These are phyloP conservation scores for Branchellion lobata DNA, from an alignment of 2,888 invertebrate species.

Conservation along the genomic window DNA sequence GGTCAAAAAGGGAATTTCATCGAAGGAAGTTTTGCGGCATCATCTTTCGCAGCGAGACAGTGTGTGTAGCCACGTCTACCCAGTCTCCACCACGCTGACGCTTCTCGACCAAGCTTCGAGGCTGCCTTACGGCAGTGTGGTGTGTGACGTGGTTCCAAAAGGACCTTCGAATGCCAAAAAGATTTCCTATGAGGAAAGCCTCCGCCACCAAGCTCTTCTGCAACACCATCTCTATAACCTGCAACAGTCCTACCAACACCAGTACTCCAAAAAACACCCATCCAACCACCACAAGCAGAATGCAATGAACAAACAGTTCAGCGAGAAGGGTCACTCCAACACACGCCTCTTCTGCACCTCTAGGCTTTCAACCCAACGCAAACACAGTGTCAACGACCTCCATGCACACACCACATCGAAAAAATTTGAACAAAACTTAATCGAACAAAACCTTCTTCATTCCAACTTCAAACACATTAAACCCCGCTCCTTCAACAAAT, in stretches of 20 bases:
- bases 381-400: not conserved
- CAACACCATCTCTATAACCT: not conserved
- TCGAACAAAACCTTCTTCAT: not conserved
- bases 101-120: slow-evolving; percentile 16
- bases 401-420: not conserved
- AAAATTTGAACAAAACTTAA: not conserved
- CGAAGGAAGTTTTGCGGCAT: not conserved
- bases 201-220: not conserved
- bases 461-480: not conserved
- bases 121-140: slow-evolving; percentile 17
- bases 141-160: slow-evolving; percentile 1
- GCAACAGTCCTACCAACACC: not conserved
- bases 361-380: not conserved
- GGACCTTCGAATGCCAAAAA: not conserved
- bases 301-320: not conserved
- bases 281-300: not conserved
- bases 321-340: not conserved
- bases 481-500: not conserved
- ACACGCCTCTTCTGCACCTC: not conserved
- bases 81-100: slow-evolving; percentile 37
- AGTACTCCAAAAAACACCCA: not conserved
- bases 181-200: too few species aligned
- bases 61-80: slow-evolving; percentile 25
- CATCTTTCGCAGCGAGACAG: not conserved
- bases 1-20: not conserved